Percentiles rank a stretch among this genome's conserved stretches.
Conservation (phyloP, 1,140 invertebrate species). For the Sitophilus oryzae region DNA sequence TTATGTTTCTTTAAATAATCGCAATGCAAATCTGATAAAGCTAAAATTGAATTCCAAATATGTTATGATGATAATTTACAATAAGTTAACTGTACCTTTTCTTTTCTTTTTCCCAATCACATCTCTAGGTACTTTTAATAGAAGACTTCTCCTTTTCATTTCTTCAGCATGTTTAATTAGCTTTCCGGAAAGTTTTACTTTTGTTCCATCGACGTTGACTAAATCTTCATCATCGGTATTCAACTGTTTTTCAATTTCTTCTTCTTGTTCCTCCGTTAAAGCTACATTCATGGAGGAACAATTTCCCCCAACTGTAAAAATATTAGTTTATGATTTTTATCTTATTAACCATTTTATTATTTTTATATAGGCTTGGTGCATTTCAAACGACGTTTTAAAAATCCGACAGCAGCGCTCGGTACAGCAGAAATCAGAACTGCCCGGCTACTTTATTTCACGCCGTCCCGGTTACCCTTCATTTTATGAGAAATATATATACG, state of each 20-base stretch:
- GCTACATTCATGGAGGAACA: slow-evolving; percentile 65
- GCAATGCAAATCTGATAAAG: slow-evolving; percentile 70
- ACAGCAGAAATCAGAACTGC: no score
- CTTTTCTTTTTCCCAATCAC: slow-evolving; percentile 60
- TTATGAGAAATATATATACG: no score
- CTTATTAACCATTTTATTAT: no score
- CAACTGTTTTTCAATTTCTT: slow-evolving; percentile 70
- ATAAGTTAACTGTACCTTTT: slow-evolving; percentile 47
- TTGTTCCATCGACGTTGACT: slow-evolving; percentile 88
- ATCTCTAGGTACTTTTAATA: slow-evolving; percentile 81
- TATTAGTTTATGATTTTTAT: no score
- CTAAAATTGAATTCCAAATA: neutral
- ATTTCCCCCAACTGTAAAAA: slow-evolving; percentile 38
- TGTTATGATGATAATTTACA: no score
- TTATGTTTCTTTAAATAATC: slow-evolving; percentile 89
- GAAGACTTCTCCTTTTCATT: slow-evolving; percentile 67
- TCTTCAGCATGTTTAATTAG: slow-evolving; percentile 76
- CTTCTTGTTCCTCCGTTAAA: slow-evolving; percentile 75
- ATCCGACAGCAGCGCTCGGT: no score
- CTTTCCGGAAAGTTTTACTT: slow-evolving; percentile 77
- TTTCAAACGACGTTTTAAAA: no score
- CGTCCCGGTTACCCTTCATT: no score
- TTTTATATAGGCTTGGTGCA: no score
- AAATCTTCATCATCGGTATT: slow-evolving; percentile 77
- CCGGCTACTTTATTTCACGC: no score